Evolutionary conservation across 1,140 invertebrate genomes (phyloP), one percentile per base, ranked within the genome.

Genomic region (Dendroctonus valens): DNA sequence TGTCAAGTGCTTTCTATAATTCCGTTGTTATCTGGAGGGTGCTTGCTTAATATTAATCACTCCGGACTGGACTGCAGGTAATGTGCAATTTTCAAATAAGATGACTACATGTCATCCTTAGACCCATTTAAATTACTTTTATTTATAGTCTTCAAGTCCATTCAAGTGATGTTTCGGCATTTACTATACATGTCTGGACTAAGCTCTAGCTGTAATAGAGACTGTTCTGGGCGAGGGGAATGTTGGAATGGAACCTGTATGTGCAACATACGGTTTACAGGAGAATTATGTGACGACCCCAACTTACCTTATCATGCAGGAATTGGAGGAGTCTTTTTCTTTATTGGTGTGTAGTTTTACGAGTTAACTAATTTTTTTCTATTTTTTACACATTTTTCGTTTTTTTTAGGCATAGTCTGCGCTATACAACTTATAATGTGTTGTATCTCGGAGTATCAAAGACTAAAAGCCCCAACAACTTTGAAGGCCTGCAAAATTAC

Each of bases 181-280:
- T 65, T 78, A 41, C 67, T 78, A 61, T 71, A 72, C 59, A 79
- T 79, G 77, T 71, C 77, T 49, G 75, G 76, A 69, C 55, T 79
- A 61, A 70, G 63, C 54, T 76, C 70, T 69, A 75, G 65, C 65
- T 84, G 82, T 74, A 79, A 79, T 53, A 80, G 81, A 55, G 88
- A 90, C 79, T 94, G 91, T 81, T 93, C 89, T 67, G 92, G 92
- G n/a, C 88, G 91, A 66, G 94, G 93, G 7, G 91, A 94, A 79
- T 96, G 93, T 78, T 85, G 92, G 68, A 92, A 95, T 78, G 92
- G 93, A 48, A 92, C 91, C 41, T 96, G 94, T 76, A 82, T 94
- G 65, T 96, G 94, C 78, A 91, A 94, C 82, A 94, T 95, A 75
- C 85, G 85, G 58, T 83, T 81, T 76, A 75, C 84, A 14, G 86